Base-by-base conservation (phyloP, 2,888 invertebrate genomes). In the Harpagoxenus sublaevis region DNA sequence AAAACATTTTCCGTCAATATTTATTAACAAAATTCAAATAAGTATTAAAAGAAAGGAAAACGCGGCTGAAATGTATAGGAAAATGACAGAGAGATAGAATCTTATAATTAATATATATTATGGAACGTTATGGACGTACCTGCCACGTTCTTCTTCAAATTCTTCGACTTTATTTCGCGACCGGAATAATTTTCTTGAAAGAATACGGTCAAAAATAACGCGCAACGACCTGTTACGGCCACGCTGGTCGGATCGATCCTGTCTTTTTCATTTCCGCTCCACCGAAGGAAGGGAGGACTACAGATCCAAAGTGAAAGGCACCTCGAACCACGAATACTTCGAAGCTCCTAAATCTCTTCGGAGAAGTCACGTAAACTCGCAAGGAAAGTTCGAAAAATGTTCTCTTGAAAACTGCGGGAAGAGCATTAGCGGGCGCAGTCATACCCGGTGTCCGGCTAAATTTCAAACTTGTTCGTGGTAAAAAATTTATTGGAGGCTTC, bases 381-480 rank as follows among this genome's bases (percentile, higher is more conserved):
- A 39, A 55, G 71, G 73, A 83, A 88, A 77, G 87, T 88, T 82
- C 62, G 82, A 84, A 84, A 88, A 89, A 90, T 89, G 83, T 88
- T 70, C 79, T 70, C 79, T 39, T 60, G 84, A 84, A 78, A 89
- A 85, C 81, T 89, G 65, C 71, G 62, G n/a, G 45, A 35, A 82
- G 35, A 84, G 39, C 71, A 84, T 84, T 84, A 84, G 71, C 55
- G 45, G 10, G 23, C 31, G n/a, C 45, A 28, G 4, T 60, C 35
- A 48, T 71, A 48, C 45, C 23, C 51, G 45, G 35, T 79, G 79
- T 60, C 60, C 60, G 48, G 10, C 53, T 39, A 66, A 55, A 55
- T 55, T 55, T 23, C 23, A 23, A 55, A 23, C 53, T 55, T 55
- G 23, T 23, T 23, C 9, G n/a, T 9, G n/a, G 18, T 55, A 5